Evolutionary conservation across 2,113 vertebrate species (phyloP).

Genomic region (Sylvietta virens): DNA sequence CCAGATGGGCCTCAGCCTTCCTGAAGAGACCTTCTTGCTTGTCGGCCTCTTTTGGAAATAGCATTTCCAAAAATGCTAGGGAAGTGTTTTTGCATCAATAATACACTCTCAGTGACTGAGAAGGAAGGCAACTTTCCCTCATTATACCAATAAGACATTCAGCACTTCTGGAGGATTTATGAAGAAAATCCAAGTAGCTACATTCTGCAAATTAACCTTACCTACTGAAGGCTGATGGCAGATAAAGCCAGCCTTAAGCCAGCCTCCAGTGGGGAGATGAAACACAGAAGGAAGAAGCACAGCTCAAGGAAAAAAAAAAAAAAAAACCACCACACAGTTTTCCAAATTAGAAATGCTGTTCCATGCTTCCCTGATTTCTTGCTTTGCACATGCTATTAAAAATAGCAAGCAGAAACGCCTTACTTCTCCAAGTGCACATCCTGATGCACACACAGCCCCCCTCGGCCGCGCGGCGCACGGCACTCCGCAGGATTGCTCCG

Average conservation of each 20-base stretch:
- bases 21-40: not conserved
- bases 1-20: not conserved
- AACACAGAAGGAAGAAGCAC: not conserved
- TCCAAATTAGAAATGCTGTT: slow-evolving; percentile 1
- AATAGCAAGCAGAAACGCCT: slow-evolving; percentile 13
- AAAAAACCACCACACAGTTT: not conserved
- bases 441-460: not conserved
- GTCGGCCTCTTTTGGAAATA: not conserved
- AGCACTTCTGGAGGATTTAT: not conserved
- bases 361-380: not conserved
- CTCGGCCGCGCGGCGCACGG: not conserved
- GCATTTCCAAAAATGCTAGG: not conserved
- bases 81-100: slow-evolving; percentile 50
- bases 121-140: not conserved
- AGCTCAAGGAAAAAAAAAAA: not conserved
- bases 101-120: slow-evolving; percentile 11
- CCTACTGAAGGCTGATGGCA: not conserved
- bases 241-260: slow-evolving; percentile 18
- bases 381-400: slow-evolving; percentile 14
- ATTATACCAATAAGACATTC: slow-evolving; percentile 12
- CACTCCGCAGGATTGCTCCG: not conserved
- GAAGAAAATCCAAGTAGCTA: not conserved
- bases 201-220: slow-evolving; percentile 1
- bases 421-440: not conserved
- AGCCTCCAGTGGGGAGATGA: not conserved